These are phyloP conservation scores for Brevimyrus niger DNA, from an alignment of 2,113 vertebrate genomes.

Conservation along the genomic window DNA sequence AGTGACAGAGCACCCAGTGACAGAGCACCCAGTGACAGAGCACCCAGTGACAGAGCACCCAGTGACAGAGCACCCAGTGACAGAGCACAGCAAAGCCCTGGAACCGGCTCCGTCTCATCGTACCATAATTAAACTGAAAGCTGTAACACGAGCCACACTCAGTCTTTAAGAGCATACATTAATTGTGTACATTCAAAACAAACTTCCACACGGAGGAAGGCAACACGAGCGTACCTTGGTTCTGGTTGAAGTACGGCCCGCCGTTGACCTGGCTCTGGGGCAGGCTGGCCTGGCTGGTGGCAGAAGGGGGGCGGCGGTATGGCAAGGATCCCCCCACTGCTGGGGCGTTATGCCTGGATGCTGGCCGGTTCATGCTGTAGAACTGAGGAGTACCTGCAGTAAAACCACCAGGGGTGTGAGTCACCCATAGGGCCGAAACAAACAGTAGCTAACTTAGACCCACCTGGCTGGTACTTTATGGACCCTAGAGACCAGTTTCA, in stretches of 20 bases:
- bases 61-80: background rate
- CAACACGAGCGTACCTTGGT: slow-evolving; percentile 62
- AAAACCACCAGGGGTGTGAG: slow-evolving; percentile 3
- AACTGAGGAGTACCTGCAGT: slow-evolving; percentile 77
- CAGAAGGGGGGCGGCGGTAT: slow-evolving; percentile 81
- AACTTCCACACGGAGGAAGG: too few relatives aligned
- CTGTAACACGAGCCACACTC: background rate
- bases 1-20: background rate
- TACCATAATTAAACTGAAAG: background rate
- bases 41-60: background rate
- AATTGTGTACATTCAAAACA: background rate
- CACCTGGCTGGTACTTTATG: background rate
- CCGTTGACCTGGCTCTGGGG: slow-evolving; percentile 74
- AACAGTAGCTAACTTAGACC: background rate
- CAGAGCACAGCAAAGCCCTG: too few relatives aligned
- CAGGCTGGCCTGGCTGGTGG: slow-evolving; percentile 70
- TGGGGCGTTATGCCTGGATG: slow-evolving; percentile 66
- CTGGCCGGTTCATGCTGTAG: slow-evolving; percentile 94
- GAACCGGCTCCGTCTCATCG: background rate
- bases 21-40: background rate
- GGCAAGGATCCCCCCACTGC: slow-evolving; percentile 87
- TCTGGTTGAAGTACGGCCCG: slow-evolving; percentile 75
- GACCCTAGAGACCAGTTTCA: background rate
- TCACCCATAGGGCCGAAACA: background rate
- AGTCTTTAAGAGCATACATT: background rate